Percentiles rank a stretch among this genome's conserved stretches.
phyloP scores from a whole-genome alignment of 2,797 vertebrate genomes.

The Dryobates pubescens region DNA sequence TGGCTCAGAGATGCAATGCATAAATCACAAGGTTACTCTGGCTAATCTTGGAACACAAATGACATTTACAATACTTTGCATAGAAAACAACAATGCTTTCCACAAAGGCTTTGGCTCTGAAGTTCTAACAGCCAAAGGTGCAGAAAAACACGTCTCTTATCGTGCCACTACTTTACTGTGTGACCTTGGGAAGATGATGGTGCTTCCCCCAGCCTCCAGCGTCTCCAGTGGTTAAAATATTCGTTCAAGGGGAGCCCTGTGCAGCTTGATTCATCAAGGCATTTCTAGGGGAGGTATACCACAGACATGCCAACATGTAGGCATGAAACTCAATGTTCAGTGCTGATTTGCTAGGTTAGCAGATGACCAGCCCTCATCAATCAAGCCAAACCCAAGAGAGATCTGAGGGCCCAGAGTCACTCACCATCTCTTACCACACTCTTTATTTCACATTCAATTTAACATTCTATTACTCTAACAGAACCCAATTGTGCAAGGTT shows the following conservation, averaged over 20 bases:
- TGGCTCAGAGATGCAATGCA: background rate
- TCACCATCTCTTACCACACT: background rate
- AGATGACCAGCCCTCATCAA: background rate
- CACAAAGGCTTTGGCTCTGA: background rate
- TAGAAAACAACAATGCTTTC: conserved; percentile 5
- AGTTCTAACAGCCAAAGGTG: background rate
- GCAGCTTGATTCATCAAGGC: background rate
- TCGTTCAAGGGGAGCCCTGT: background rate
- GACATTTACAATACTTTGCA: background rate
- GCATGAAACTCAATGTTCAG: background rate
- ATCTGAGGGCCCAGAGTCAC: background rate
- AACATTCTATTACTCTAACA: background rate
- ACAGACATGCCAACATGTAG: background rate
- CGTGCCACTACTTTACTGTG: background rate
- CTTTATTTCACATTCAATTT: background rate
- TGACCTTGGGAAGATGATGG: background rate
- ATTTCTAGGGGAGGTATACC: background rate
- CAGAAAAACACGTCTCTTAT: background rate
- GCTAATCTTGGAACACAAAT: conserved; percentile 33
- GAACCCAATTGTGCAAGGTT: background rate
- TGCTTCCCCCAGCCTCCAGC: background rate
- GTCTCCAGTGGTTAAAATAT: background rate
- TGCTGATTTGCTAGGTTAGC: background rate
- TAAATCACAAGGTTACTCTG: conserved; percentile 37
- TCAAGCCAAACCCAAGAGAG: background rate